Conservation (phyloP, 2,888 invertebrate species). For the Eudasyphora cyanicolor region DNA sequence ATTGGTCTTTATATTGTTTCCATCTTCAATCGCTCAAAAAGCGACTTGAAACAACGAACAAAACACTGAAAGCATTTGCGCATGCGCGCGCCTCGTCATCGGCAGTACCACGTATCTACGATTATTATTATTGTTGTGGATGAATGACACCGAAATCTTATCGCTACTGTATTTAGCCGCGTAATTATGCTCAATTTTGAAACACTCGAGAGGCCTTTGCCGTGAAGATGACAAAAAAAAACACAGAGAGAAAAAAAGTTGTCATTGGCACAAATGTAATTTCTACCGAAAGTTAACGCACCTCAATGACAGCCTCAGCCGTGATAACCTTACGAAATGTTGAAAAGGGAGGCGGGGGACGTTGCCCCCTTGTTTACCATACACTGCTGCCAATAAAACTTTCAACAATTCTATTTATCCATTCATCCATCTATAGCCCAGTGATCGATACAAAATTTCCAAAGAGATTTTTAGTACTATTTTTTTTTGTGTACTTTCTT, state of each 20-base stretch:
- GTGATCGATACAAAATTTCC: neutral
- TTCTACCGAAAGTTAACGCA: slow-evolving; percentile 45
- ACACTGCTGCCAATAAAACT: slow-evolving; percentile 7
- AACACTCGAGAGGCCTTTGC: neutral
- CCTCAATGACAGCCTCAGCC: neutral
- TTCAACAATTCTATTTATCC: neutral
- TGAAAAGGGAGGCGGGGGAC: no score
- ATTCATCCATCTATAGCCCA: neutral
- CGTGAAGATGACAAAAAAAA: no score
- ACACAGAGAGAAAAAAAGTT: slow-evolving; percentile 23
- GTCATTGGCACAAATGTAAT: slow-evolving; percentile 59
- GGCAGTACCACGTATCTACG: neutral
- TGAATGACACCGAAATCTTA: slow-evolving; percentile 60
- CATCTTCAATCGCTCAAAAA: neutral
- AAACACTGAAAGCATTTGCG: slow-evolving; percentile 9
- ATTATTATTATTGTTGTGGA: slow-evolving; percentile 1
- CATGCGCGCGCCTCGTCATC: slow-evolving; percentile 37
- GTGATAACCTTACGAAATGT: no score
- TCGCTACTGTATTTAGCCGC: slow-evolving; percentile 53
- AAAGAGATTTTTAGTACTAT: slow-evolving; percentile 8
- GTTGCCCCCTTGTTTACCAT: no score
- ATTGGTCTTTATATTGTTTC: neutral
- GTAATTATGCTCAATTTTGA: slow-evolving; percentile 12
- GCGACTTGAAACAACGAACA: no score
- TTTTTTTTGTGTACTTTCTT: no score